Base-by-base conservation (phyloP, 2,888 invertebrate genomes). In the Anaspis maculata region DNA sequence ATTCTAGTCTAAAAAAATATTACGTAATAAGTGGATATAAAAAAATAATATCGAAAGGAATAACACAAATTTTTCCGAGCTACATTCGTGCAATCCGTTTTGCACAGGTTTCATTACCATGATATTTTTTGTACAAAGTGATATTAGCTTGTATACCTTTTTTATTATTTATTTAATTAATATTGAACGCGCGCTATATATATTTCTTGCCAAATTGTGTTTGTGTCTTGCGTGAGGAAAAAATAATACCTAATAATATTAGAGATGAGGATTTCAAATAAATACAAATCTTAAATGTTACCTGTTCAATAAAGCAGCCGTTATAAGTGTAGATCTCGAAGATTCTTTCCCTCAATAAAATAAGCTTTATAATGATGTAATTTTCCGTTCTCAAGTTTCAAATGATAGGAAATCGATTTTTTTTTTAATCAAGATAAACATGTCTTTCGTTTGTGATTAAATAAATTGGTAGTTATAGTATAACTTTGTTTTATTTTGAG, bases 131-230 rank as follows among this genome's bases (percentile, higher is more conserved):
- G 42, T 48, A 44, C 41, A 44, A 48, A 45, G 54, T 54, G 52
- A 52, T 52, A 52, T 51, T 54, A 54, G 52, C 48, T 50, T 52
- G 44, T 51, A 51, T 49, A 19, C 19, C 5, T 6, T 19, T 19
- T 19, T 19, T 19, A 19, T 19, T 19, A 19, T 19, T 19, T 19
- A 19, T 19, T 19, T 19, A 19, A 9, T 5, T 19, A 19, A 19
- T 19, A 19, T 19, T 19, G 5, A 6, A 19, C 19, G 5, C 5
- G 9, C 5, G 9, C 9, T 19, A 6, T 19, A 19, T n/a, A 19
- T 19, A 9, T 6, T 19, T 19, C 19, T 19, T 19, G 19, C 19
- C 19, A 19, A 19, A 19, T 19, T 19, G 19, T 19, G 19, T 19
- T 19, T 19, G 9, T 19, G 9, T 19, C 9, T 19, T 19, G 5